These are phyloP conservation scores for Anastatus disparis DNA, from an alignment of 1,140 invertebrate species.

Conservation along the genomic window DNA sequence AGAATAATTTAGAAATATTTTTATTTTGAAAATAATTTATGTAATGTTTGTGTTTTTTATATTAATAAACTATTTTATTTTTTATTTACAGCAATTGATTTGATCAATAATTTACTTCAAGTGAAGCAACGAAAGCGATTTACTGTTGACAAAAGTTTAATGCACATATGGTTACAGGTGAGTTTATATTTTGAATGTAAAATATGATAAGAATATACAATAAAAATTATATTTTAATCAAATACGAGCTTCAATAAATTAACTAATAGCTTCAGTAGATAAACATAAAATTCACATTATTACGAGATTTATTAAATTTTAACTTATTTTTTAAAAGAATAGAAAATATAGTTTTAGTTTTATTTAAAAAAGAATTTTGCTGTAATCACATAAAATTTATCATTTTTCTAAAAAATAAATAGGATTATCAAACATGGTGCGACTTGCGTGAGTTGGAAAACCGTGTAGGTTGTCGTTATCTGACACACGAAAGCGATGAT, in stretches of 20 bases:
- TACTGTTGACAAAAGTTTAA: conserved; percentile 95
- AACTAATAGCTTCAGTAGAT: too few species aligned
- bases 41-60: conserved; percentile 22
- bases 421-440: conserved; percentile 95
- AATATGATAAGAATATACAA: conserved; percentile 4
- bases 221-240: too few species aligned
- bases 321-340: too few species aligned
- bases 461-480: conserved; percentile 84
- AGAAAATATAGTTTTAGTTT: too few species aligned
- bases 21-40: too few species aligned
- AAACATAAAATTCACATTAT: too few species aligned
- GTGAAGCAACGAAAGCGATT: conserved; percentile 97
- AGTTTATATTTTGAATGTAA: conserved; percentile 34
- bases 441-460: conserved; percentile 91
- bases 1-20: conserved; percentile 16
- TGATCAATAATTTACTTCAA: conserved; percentile 98
- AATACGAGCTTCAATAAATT: too few species aligned
- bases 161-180: conserved; percentile 94
- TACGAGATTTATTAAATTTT: too few species aligned
- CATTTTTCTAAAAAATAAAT: too few species aligned
- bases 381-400: too few species aligned
- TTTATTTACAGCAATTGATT: conserved; percentile 87
- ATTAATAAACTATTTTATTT: conserved; percentile 40
- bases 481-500: conserved; percentile 97
- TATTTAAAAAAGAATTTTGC: too few species aligned